Conservation (phyloP, 2,888 invertebrate species). For the Machimus rusticus region DNA sequence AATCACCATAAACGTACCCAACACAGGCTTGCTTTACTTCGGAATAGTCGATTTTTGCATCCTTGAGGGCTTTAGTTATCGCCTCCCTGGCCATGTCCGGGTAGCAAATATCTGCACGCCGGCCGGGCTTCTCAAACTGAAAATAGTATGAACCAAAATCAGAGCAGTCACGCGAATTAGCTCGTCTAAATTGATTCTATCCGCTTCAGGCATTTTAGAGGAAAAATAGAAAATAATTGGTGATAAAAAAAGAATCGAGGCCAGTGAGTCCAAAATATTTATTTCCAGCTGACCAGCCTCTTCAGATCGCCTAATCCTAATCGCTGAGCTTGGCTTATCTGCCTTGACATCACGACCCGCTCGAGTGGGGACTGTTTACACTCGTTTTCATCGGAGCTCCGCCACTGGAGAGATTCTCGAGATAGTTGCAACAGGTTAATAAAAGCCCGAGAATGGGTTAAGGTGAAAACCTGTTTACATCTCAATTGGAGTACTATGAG, state of each 20-base stretch:
- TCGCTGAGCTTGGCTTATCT: neutral
- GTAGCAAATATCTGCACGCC: constrained; percentile 83
- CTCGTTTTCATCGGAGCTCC: neutral
- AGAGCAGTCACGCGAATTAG: neutral
- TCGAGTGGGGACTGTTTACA: neutral
- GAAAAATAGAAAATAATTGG: neutral
- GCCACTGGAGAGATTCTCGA: neutral
- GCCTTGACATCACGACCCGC: neutral
- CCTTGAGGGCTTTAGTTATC: constrained; percentile 83
- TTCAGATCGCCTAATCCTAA: neutral
- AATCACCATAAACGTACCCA: constrained; percentile 95
- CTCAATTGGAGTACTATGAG: neutral
- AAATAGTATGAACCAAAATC: constrained; percentile 46
- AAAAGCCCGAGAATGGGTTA: neutral
- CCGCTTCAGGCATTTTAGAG: too few relatives aligned
- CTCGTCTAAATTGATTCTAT: neutral
- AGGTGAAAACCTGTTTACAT: neutral
- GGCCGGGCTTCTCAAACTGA: constrained; percentile 92
- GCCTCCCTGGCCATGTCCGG: constrained; percentile 96
- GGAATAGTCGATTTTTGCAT: constrained; percentile 78
- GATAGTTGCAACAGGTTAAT: neutral
- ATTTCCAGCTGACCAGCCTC: neutral
- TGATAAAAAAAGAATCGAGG: neutral
- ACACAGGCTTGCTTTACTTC: constrained; percentile 89
- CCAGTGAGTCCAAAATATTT: neutral